Base-by-base conservation (phyloP, 1,140 invertebrate species). In the Ostrea edulis region DNA sequence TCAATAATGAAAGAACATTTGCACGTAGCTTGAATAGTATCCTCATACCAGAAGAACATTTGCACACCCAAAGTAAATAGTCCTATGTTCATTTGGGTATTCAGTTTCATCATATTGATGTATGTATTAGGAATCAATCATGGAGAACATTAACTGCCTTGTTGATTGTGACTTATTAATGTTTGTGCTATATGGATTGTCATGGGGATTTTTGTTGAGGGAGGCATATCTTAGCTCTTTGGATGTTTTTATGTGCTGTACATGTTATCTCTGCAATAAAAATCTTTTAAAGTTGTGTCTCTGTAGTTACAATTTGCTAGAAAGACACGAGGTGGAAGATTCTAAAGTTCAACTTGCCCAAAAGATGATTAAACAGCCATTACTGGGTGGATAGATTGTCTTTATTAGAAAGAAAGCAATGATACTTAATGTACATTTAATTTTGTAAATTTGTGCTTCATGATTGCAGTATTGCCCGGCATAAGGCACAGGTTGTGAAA, bases 231-330 rank as follows among this genome's bases (percentile, higher is more conserved):
- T 62, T 71, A 29, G 14, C 65, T 71, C 65, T 71, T 12, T 71
- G 65, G 22, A 29, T 25, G 22, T 71, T 25, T 62, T 77, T 17
- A 29, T 17, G 68, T 77, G 68, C 29, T 77, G 68, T 77, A 29
- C 55, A 77, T 29, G 68, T 77, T 77, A 77, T 29, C 68, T 77
- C 29, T 77, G 68, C 68, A 77, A 77, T 77, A 77, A 77, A 77
- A 77, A 77, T 62, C 55, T 62, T n/a, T 62, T 62, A 17, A 62
- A 62, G n/a, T 62, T 7, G 14, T 62, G 55, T 62, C 4, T 71
- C 82, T 1, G 51, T 25, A 29, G 62, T n/a, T 25, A 2, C 5
- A 44, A 2, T 44, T 44, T 44, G 35, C 35, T 44, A 44, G 35
- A 44, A 44, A 44, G 35, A 44, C 35, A n/a, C n/a, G n/a, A n/a